Evolutionary conservation across 2,797 vertebrate genomes (phyloP).

Genomic region (Austrolebias charrua): DNA sequence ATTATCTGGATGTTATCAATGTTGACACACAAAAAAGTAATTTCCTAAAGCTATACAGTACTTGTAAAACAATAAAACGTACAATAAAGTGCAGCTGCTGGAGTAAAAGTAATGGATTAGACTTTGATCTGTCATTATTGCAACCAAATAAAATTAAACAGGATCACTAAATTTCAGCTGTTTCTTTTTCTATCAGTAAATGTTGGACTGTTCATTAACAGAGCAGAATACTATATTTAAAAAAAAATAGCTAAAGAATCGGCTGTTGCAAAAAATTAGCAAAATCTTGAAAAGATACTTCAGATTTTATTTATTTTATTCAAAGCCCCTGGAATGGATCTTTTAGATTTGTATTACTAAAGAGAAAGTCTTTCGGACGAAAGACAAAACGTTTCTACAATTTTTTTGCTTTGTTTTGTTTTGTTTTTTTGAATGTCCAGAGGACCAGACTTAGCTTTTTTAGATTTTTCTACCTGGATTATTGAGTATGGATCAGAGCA

Average conservation of each 20-base stretch:
- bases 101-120: background rate
- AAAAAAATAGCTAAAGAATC: background rate
- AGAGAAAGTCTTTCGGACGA: too few species aligned
- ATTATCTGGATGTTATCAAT: slow-evolving; percentile 15
- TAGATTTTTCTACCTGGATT: too few species aligned
- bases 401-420: too few species aligned
- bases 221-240: too few species aligned
- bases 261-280: background rate
- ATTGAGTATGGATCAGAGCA: too few species aligned
- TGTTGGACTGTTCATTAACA: background rate
- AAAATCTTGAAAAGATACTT: too few species aligned
- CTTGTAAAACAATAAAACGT: slow-evolving; percentile 23
- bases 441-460: too few species aligned
- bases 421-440: too few species aligned
- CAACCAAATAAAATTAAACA: background rate
- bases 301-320: too few species aligned
- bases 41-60: slow-evolving; percentile 15
- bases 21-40: slow-evolving; percentile 34
- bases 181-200: background rate
- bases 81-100: slow-evolving; percentile 1
- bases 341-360: too few species aligned
- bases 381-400: too few species aligned
- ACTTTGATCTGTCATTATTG: background rate
- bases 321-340: too few species aligned
- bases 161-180: background rate